These are phyloP conservation scores for Drosophila pseudoananassae DNA, from an alignment of 1,140 invertebrate genomes.

Conservation along the genomic window DNA sequence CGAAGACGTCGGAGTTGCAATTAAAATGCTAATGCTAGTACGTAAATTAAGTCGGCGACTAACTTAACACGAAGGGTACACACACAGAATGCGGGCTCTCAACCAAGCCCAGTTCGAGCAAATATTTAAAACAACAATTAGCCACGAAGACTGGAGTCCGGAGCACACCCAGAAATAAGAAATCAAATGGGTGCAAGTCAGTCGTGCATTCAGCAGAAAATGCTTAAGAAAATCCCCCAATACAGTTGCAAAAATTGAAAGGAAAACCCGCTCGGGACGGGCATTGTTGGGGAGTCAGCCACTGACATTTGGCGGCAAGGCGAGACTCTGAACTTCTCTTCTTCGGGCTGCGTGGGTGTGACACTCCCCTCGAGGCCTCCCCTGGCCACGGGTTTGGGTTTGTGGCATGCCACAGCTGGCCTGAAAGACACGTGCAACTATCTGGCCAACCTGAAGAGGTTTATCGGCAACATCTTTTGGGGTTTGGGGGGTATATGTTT, in stretches of 20 bases:
- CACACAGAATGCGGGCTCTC: slow-evolving; percentile 11
- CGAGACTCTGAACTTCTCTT: slow-evolving; percentile 53
- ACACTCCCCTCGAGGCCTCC: slow-evolving; percentile 10
- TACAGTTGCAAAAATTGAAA: slow-evolving; percentile 14
- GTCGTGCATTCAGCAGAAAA: slow-evolving; percentile 38
- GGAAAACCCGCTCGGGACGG: slow-evolving; percentile 30
- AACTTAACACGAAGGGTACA: slow-evolving; percentile 53
- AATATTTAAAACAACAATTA: slow-evolving; percentile 75
- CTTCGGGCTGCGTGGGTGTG: slow-evolving; percentile 46
- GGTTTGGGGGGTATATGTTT: not conserved
- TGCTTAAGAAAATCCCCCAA: slow-evolving; percentile 1
- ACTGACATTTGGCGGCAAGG: slow-evolving; percentile 65
- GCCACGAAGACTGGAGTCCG: slow-evolving; percentile 15
- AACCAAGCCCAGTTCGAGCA: slow-evolving; percentile 45
- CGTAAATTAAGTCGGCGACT: slow-evolving; percentile 53
- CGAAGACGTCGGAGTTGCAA: slow-evolving; percentile 31
- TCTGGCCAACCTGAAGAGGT: slow-evolving; percentile 7
- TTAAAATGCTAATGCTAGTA: slow-evolving; percentile 63
- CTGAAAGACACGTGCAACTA: slow-evolving; percentile 55
- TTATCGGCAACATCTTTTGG: slow-evolving; percentile 64
- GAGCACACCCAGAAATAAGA: slow-evolving; percentile 54
- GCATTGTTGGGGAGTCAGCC: slow-evolving; percentile 23
- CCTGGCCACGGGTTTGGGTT: not conserved
- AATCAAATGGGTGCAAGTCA: slow-evolving; percentile 18
- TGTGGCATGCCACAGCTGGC: slow-evolving; percentile 35